phyloP scores from a whole-genome alignment of 92 coral and sea anemone genomes.

The Siderastrea radians region DNA sequence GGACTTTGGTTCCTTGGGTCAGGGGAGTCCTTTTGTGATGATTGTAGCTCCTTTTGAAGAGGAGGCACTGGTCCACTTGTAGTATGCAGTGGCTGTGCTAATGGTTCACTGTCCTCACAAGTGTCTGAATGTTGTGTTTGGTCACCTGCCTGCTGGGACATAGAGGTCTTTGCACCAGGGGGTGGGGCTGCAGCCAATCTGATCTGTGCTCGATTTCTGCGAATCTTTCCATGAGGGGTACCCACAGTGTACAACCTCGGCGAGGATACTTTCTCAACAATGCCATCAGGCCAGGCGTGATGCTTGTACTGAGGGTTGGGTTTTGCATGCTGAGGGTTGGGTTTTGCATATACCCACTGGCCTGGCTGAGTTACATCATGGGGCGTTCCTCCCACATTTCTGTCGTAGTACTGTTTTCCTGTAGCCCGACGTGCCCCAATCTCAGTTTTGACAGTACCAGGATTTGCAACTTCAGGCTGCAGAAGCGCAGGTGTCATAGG shows the following conservation, averaged over 20 bases:
- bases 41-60: too few species aligned
- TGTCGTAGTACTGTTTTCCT: slow-evolving; percentile 38
- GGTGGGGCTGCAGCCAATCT: slow-evolving; percentile 42
- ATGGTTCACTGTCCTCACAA: too few species aligned
- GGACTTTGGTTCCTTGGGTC: too few species aligned
- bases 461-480: slow-evolving; percentile 27
- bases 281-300: slow-evolving; percentile 56
- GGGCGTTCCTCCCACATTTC: slow-evolving; percentile 3
- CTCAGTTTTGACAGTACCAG: not conserved
- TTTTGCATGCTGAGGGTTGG: too few species aligned
- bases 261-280: slow-evolving; percentile 11
- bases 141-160: not conserved
- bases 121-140: not conserved
- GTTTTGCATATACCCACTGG: slow-evolving; percentile 55
- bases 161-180: slow-evolving; percentile 34
- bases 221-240: slow-evolving; percentile 32
- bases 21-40: too few species aligned
- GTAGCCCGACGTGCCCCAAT: slow-evolving; percentile 18
- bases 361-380: slow-evolving; percentile 45
- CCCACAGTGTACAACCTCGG: slow-evolving; percentile 47
- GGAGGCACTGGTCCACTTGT: too few species aligned
- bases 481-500: slow-evolving; percentile 49
- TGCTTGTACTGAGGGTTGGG: slow-evolving; percentile 68
- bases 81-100: too few species aligned
- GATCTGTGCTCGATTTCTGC: slow-evolving; percentile 10